Evolutionary conservation across 2,888 invertebrate species (phyloP).

Genomic region (Tolmerus cingulatus): DNA sequence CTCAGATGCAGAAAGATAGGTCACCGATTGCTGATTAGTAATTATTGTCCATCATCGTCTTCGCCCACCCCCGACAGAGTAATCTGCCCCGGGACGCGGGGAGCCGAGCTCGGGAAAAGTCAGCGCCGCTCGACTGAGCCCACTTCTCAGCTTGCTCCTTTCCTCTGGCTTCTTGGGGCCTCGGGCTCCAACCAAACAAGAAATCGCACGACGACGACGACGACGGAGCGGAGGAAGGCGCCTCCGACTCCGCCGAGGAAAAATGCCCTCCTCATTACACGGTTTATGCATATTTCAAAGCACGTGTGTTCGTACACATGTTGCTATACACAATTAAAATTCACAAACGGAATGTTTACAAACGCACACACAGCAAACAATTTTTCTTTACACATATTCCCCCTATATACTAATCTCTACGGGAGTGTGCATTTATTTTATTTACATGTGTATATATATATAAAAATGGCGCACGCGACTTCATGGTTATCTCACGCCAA

Average conservation of each 20-base stretch:
- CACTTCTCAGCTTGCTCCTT: background rate
- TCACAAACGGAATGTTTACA: slow-evolving; percentile 15
- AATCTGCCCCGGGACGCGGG: background rate
- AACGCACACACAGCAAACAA: background rate
- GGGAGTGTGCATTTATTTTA: background rate
- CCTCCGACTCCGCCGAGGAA: slow-evolving; percentile 19
- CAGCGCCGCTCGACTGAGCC: background rate
- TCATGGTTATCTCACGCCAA: background rate
- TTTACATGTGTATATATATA: background rate
- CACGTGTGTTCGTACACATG: slow-evolving; percentile 57
- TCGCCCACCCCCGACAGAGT: background rate
- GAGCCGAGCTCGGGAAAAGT: background rate
- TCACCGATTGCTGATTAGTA: background rate
- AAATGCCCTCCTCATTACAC: slow-evolving; percentile 3
- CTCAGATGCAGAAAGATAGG: background rate
- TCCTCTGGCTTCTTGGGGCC: background rate
- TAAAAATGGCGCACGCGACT: slow-evolving; percentile 40
- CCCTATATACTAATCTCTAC: background rate
- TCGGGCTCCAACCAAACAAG: background rate
- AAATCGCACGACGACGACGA: background rate
- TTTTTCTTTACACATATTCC: background rate
- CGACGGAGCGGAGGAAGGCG: background rate
- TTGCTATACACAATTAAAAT: slow-evolving; percentile 49
- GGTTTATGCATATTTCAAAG: slow-evolving; percentile 45
- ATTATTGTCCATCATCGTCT: background rate